Conservation (phyloP, 2,888 invertebrate species). For the Drosophila subsilvestris region DNA sequence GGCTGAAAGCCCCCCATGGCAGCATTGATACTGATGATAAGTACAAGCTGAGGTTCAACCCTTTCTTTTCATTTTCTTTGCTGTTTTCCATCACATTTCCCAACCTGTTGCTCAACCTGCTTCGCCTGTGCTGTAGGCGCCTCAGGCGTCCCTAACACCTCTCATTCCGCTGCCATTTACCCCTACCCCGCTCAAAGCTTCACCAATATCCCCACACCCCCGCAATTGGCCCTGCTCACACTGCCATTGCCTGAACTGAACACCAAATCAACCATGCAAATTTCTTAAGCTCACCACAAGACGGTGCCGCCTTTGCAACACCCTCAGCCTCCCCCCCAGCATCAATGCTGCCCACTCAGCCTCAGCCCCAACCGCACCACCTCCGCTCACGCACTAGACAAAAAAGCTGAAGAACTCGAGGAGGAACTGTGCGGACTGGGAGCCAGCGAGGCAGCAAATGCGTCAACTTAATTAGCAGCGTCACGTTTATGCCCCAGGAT, state of each 20-base stretch:
- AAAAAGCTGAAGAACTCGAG: constrained; percentile 42
- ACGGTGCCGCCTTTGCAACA: constrained; percentile 5
- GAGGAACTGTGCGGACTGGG: constrained; percentile 13
- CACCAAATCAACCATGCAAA: constrained; percentile 75
- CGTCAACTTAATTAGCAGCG: constrained; percentile 80
- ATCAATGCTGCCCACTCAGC: too few relatives aligned
- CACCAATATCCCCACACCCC: too few relatives aligned
- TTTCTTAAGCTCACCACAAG: constrained; percentile 71
- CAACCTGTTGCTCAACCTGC: constrained; percentile 18
- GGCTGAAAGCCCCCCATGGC: too few relatives aligned
- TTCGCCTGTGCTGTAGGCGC: neutral
- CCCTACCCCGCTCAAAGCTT: neutral
- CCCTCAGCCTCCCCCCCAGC: neutral
- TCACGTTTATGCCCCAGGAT: constrained; percentile 61
- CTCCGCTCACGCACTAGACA: constrained; percentile 28
- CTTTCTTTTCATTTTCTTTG: neutral
- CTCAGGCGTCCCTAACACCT: constrained; percentile 1
- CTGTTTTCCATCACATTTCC: neutral
- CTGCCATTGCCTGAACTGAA: constrained; percentile 20
- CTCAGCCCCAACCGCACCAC: constrained; percentile 2
- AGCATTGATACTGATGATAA: too few relatives aligned
- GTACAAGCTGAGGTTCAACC: neutral
- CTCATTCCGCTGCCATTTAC: constrained; percentile 1
- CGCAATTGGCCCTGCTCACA: neutral
- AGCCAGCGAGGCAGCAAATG: constrained; percentile 64